Evolutionary conservation across 2,113 vertebrate species (phyloP).

Genomic region (Pachycephala philippinensis): DNA sequence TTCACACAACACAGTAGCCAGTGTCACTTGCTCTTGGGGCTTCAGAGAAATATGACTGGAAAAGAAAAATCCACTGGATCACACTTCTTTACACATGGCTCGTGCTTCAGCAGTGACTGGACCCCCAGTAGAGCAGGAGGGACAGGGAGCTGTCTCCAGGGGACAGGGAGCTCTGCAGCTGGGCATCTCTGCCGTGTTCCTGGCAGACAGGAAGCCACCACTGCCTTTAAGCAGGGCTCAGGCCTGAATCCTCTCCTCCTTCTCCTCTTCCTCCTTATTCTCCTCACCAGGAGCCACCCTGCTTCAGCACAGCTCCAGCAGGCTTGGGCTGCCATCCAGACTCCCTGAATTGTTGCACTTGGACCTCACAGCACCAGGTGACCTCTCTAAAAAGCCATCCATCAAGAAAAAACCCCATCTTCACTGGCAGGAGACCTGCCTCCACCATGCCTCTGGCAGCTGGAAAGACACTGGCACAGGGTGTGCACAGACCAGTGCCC

Average conservation of each 20-base stretch:
- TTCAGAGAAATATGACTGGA: background rate
- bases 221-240: background rate
- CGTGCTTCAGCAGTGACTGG: background rate
- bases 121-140: accelerated
- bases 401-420: background rate
- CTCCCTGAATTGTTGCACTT: background rate
- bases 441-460: accelerated
- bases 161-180: background rate
- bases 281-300: background rate
- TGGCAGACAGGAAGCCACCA: background rate
- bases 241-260: background rate
- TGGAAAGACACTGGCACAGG: background rate
- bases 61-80: background rate
- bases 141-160: background rate
- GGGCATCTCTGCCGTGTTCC: background rate
- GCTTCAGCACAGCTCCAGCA: accelerated
- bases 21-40: background rate
- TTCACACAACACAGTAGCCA: background rate
- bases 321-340: background rate
- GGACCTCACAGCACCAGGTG: accelerated
- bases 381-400: background rate
- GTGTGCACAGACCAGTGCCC: accelerated
- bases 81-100: background rate
- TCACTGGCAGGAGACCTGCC: background rate
- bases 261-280: background rate